Conservation (phyloP, 2,888 invertebrate species). For the Phaonia tiefii region DNA sequence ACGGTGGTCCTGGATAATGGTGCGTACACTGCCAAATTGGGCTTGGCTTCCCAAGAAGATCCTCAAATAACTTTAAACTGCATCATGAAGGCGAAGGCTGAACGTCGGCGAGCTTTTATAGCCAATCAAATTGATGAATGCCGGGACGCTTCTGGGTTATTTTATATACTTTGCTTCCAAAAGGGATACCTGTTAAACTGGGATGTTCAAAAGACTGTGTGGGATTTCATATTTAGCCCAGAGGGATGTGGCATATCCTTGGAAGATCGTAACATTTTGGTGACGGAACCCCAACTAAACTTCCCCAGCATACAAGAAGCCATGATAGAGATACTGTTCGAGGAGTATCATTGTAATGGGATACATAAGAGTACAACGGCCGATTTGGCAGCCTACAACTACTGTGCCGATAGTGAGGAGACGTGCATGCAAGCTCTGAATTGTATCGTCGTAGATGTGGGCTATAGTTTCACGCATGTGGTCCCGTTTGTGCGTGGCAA, state of each 20-base stretch:
- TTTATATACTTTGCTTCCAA: conserved; percentile 95
- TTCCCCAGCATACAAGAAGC: conserved; percentile 96
- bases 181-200: conserved; percentile 97
- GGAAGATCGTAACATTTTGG: conserved; percentile 88
- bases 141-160: conserved; percentile 94
- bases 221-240: conserved; percentile 96
- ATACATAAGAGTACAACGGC: conserved; percentile 90
- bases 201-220: conserved; percentile 95
- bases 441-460: conserved; percentile 94
- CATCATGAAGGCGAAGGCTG: conserved; percentile 98
- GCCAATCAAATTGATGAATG: conserved; percentile 98
- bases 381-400: conserved; percentile 86
- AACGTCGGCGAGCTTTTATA: conserved; percentile 94
- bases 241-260: conserved; percentile 90
- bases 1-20: conserved; percentile 91
- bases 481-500: conserved; percentile 93
- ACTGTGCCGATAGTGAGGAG: conserved; percentile 82
- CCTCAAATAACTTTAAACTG: conserved; percentile 95
- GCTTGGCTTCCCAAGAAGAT: conserved; percentile 85
- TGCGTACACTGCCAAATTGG: conserved; percentile 92
- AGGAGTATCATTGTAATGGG: conserved; percentile 95
- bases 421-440: conserved; percentile 82
- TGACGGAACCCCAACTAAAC: conserved; percentile 97
- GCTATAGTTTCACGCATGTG: conserved; percentile 97
- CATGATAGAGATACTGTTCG: conserved; percentile 97